Base-by-base conservation (phyloP, 2,888 invertebrate species). In the Andrena bicolor region DNA sequence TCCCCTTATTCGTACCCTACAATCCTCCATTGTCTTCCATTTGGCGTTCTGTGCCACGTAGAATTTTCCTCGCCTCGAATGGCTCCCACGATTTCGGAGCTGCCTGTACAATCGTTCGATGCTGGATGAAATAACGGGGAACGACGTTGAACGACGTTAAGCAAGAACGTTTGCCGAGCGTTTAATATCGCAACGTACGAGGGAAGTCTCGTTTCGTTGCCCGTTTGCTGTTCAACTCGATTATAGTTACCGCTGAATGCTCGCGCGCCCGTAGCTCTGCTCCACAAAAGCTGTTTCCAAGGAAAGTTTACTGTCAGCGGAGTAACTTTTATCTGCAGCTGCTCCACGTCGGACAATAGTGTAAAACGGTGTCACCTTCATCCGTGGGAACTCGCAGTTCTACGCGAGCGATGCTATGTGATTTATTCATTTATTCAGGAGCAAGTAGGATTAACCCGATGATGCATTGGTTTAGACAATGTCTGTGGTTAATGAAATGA, bases 181-280 rank as follows among this genome's bases (percentile, higher is more conserved):
- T 63, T 64, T 76, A 65, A 68, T 61, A 68, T 68, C 28, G 10
- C 35, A 20, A 41, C 8, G 66, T 56, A 49, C 49, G 28, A n/a
- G 13, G 20, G 41, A 35, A 51, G 58, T 70, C 77, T 65, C 64
- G 35, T 77, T 77, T 77, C 58, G 77, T 79, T 77, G 60, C 53
- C 78, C 53, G 61, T 78, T 78, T 32, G 49, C 58, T 53, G 58
- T 77, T 77, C 69, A 65, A 77, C 78, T 79, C 70, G 77, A 79
- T 79, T 77, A 76, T 70, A 76, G 79, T 77, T 79, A 58, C 35
- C 48, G 51, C n/a, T 61, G 53, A 48, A 41, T 35, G 64, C 69
- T 70, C 69, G 58, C 30, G 41, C 49, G 60, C 48, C 41, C 48
- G 53, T n/a, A 56, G 63, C 7, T 20, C 58, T 16, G n/a, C 64